phyloP scores from a whole-genome alignment of 2,888 invertebrate genomes.

The Platerodrilus igneus region DNA sequence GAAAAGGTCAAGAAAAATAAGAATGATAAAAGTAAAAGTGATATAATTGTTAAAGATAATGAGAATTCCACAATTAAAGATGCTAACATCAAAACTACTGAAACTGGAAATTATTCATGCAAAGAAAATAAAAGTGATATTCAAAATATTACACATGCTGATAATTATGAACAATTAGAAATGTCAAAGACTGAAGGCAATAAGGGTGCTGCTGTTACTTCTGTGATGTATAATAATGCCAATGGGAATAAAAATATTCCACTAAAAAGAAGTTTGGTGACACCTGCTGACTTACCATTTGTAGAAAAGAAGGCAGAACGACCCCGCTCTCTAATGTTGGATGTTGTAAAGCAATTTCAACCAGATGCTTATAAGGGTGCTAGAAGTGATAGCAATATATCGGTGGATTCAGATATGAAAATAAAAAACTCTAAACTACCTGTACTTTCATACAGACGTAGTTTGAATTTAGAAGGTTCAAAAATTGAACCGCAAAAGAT shows the following conservation, averaged over 20 bases:
- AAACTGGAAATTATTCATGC: slow-evolving; percentile 24
- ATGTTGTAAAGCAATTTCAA: slow-evolving; percentile 53
- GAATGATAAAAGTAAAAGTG: slow-evolving; percentile 20
- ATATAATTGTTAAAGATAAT: slow-evolving; percentile 25
- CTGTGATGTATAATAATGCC: slow-evolving; percentile 1
- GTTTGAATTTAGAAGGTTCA: slow-evolving; percentile 42
- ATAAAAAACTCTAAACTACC: slow-evolving; percentile 41
- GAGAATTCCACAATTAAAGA: slow-evolving; percentile 13
- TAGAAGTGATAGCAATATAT: slow-evolving; percentile 46
- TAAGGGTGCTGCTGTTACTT: not conserved
- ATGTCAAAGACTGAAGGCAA: no score
- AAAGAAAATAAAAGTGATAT: slow-evolving; percentile 21
- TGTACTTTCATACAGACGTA: slow-evolving; percentile 42
- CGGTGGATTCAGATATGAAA: slow-evolving; percentile 30
- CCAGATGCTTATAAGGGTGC: slow-evolving; percentile 46
- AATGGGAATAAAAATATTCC: not conserved
- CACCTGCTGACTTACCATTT: slow-evolving; percentile 15
- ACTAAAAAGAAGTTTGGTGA: not conserved
- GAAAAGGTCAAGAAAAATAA: slow-evolving; percentile 29
- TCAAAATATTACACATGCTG: slow-evolving; percentile 27
- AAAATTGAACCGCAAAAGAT: slow-evolving; percentile 31
- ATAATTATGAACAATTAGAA: slow-evolving; percentile 23
- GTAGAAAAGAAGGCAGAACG: slow-evolving; percentile 51
- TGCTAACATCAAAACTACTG: slow-evolving; percentile 29
- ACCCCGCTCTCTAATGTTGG: slow-evolving; percentile 53